Evolutionary conservation across 2,888 invertebrate species (phyloP).

Genomic region (Chesias legatella): DNA sequence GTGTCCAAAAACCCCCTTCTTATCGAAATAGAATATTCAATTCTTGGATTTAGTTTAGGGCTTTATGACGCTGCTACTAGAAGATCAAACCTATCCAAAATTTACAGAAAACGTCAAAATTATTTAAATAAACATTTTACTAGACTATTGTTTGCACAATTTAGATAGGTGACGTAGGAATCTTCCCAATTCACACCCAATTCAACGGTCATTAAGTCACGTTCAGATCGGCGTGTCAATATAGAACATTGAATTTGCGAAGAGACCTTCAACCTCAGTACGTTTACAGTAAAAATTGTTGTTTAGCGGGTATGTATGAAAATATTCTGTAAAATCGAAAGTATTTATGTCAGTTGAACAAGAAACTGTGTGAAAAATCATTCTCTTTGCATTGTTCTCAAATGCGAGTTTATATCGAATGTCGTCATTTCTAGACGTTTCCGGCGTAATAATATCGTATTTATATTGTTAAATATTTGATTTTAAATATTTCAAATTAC

Average conservation of each 20-base stretch:
- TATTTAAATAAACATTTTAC: constrained; percentile 1
- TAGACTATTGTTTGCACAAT: background rate
- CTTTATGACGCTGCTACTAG: too few species aligned
- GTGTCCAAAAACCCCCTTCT: too few species aligned
- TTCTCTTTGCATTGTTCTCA: background rate
- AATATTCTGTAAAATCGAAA: constrained; percentile 20
- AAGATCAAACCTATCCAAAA: too few species aligned
- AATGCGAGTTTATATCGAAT: constrained; percentile 5
- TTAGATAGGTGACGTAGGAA: constrained; percentile 5
- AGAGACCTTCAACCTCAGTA: constrained; percentile 32
- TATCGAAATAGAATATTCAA: too few species aligned
- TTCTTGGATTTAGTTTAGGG: too few species aligned
- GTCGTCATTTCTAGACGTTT: background rate
- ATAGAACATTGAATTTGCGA: constrained; percentile 28
- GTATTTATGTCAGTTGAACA: constrained; percentile 23
- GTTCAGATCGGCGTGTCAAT: constrained; percentile 23
- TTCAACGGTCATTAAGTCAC: constrained; percentile 33
- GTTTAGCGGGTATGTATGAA: constrained; percentile 10
- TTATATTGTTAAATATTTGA: too few species aligned
- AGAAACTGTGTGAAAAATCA: constrained; percentile 13
- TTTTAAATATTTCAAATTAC: too few species aligned
- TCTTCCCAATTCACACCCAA: constrained; percentile 19
- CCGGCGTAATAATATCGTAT: too few species aligned
- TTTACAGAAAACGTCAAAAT: too few species aligned
- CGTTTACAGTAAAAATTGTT: background rate